phyloP scores from a whole-genome alignment of 2,113 vertebrate genomes.

The Sciurus niger region DNA sequence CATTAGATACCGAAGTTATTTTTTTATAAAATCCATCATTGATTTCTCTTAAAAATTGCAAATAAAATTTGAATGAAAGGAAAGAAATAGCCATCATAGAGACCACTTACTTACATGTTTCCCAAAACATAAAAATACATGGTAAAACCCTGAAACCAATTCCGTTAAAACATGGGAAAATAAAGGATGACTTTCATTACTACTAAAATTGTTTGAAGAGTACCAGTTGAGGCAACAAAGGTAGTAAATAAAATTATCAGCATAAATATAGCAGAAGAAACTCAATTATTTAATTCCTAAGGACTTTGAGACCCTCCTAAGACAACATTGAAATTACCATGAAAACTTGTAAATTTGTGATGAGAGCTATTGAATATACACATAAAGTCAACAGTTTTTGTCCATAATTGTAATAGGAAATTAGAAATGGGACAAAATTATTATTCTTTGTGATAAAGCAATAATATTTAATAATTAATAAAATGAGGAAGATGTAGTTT shows the following conservation, averaged over 20 bases:
- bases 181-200: not conserved
- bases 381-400: not conserved
- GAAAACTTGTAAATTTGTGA: not conserved
- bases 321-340: not conserved
- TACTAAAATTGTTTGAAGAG: not conserved
- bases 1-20: not conserved
- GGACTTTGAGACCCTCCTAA: not conserved
- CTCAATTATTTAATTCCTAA: not conserved
- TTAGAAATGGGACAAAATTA: constrained; percentile 14
- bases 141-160: constrained; percentile 14
- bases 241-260: not conserved
- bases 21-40: not conserved
- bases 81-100: not conserved
- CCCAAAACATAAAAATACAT: not conserved
- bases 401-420: not conserved
- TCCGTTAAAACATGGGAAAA: constrained; percentile 1
- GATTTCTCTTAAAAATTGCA: not conserved
- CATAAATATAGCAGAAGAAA: not conserved
- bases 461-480: constrained; percentile 1
- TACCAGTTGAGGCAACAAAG: not conserved
- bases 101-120: not conserved
- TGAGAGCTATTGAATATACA: not conserved
- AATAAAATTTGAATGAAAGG: constrained; percentile 12
- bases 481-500: not conserved
- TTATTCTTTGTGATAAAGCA: not conserved